phyloP scores from a whole-genome alignment of 2,797 vertebrate genomes.

The Microctenopoma steveboyesi region DNA sequence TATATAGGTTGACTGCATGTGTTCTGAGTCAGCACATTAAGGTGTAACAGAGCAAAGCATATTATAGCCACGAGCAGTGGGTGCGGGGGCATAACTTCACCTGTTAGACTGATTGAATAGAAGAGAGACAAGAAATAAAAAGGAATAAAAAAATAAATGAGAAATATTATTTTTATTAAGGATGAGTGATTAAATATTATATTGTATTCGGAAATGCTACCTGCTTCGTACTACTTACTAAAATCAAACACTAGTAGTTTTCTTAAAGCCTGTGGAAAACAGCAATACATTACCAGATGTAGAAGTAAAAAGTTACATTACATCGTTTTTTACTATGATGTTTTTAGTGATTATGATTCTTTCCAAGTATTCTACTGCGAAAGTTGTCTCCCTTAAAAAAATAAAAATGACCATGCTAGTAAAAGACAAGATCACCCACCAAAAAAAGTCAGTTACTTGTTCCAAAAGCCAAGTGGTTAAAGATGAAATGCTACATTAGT shows the following conservation, averaged over 20 bases:
- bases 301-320: no score
- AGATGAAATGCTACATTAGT: no score
- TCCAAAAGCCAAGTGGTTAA: no score
- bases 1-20: slow-evolving; percentile 74
- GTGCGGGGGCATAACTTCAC: slow-evolving; percentile 21
- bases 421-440: no score
- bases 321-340: no score
- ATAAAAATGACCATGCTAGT: no score
- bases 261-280: not conserved
- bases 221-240: not conserved
- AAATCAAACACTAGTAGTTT: not conserved
- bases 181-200: not conserved
- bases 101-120: slow-evolving; percentile 24
- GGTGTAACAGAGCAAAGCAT: slow-evolving; percentile 62
- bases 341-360: no score
- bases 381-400: no score
- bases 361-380: no score
- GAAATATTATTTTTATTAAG: not conserved
- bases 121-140: slow-evolving; percentile 5
- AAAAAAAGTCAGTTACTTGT: no score
- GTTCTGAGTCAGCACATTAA: slow-evolving; percentile 67
- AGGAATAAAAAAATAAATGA: not conserved
- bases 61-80: slow-evolving; percentile 30
- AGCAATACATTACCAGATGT: no score
- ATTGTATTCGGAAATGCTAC: not conserved